Evolutionary conservation across 2,797 vertebrate genomes (phyloP).

Genomic region (Holocentrus rufus): DNA sequence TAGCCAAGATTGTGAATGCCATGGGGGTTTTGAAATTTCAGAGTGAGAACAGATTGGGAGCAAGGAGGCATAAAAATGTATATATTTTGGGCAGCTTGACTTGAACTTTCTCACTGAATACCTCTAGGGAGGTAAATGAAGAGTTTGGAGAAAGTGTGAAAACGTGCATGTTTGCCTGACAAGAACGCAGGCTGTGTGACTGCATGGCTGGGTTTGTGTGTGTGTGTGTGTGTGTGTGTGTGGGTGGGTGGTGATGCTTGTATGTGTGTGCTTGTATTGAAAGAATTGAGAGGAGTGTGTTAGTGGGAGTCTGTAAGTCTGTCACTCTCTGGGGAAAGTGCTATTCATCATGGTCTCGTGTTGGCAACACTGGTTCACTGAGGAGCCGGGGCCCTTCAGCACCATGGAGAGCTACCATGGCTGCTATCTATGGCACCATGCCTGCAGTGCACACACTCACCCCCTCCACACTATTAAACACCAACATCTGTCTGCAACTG

Average conservation of each 20-base stretch:
- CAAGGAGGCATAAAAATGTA: neutral
- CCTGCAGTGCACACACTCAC: neutral
- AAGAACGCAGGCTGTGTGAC: neutral
- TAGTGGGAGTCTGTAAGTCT: slow-evolving; percentile 12
- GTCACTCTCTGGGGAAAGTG: slow-evolving; percentile 8
- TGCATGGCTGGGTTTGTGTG: neutral
- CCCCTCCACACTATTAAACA: neutral
- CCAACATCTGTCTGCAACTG: neutral
- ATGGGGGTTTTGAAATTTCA: neutral
- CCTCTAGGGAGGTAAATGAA: neutral
- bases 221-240: neutral
- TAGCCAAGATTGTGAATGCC: neutral
- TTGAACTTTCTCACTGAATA: slow-evolving; percentile 1
- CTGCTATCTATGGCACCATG: neutral
- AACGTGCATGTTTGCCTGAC: neutral
- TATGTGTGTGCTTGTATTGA: neutral
- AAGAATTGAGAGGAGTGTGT: slow-evolving; percentile 2
- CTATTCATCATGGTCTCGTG: slow-evolving; percentile 6
- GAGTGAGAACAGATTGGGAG: neutral
- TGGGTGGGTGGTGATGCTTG: neutral
- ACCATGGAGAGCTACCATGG: slow-evolving; percentile 59
- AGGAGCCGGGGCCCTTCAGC: slow-evolving; percentile 30
- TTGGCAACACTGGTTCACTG: neutral
- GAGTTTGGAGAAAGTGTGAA: neutral
- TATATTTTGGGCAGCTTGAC: neutral